Percentiles rank a stretch among this genome's conserved stretches.
Evolutionary conservation across 2,888 invertebrate genomes (phyloP).

Genomic region (Drosophila pseudotalamancana): DNA sequence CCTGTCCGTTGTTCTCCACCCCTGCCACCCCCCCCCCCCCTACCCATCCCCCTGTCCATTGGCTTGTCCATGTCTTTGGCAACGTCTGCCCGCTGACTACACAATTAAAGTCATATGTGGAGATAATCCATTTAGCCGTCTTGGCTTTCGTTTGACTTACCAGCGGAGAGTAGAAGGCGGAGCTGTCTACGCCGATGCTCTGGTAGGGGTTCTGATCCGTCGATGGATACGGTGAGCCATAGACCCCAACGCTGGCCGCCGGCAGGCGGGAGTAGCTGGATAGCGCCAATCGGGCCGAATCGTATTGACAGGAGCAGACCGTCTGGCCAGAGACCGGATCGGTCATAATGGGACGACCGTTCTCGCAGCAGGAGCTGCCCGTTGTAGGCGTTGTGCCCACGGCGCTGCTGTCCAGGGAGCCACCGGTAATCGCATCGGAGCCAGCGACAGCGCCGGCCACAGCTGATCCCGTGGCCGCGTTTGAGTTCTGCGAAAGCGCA

Average conservation of each 20-base stretch:
- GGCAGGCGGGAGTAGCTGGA: constrained; percentile 92
- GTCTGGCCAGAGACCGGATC: constrained; percentile 97
- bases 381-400: constrained; percentile 72
- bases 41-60: neutral
- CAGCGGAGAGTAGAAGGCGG: constrained; percentile 97
- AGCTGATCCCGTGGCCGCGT: constrained; percentile 73
- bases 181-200: constrained; percentile 96
- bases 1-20: neutral
- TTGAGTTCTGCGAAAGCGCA: constrained; percentile 84
- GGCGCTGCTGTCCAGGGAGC: constrained; percentile 71
- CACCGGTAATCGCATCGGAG: constrained; percentile 47
- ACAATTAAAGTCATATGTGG: constrained; percentile 82
- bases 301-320: constrained; percentile 97
- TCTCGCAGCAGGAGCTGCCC: constrained; percentile 91
- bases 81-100: constrained; percentile 64
- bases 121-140: constrained; percentile 74
- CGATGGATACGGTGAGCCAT: constrained; percentile 94
- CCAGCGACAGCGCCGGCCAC: constrained; percentile 37
- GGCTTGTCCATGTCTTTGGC: constrained; percentile 21
- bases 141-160: constrained; percentile 89
- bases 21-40: neutral
- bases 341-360: constrained; percentile 95
- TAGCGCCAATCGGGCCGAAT: constrained; percentile 93
- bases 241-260: constrained; percentile 91
- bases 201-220: constrained; percentile 97